Evolutionary conservation across 1,140 invertebrate genomes (phyloP).

Genomic region (Ptiloglossa arizonensis): DNA sequence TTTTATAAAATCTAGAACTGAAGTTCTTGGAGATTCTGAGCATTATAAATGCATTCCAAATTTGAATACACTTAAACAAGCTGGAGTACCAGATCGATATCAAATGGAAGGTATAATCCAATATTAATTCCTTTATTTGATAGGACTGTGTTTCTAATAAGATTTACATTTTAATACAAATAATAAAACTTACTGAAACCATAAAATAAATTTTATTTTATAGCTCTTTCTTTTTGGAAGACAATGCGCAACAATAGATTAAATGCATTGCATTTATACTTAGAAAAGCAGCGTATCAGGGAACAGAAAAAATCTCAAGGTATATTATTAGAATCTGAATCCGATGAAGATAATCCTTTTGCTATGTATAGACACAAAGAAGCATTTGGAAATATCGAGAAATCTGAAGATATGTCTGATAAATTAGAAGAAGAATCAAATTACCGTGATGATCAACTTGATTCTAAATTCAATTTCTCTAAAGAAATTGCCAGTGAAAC

Average conservation of each 20-base stretch:
- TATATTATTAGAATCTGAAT: slow-evolving; percentile 71
- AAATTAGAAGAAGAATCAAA: background rate
- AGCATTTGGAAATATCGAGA: background rate
- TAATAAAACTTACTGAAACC: slow-evolving; percentile 1
- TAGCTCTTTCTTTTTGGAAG: slow-evolving; percentile 72
- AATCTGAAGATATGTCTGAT: background rate
- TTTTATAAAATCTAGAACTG: slow-evolving; percentile 76
- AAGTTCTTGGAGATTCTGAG: slow-evolving; percentile 72
- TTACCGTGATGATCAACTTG: background rate
- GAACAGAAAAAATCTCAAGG: slow-evolving; percentile 70
- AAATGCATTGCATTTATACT: slow-evolving; percentile 65
- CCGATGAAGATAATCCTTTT: slow-evolving; percentile 72
- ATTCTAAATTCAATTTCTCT: background rate
- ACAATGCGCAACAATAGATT: slow-evolving; percentile 64
- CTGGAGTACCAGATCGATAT: slow-evolving; percentile 73
- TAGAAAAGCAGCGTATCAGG: slow-evolving; percentile 72
- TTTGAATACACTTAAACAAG: slow-evolving; percentile 67
- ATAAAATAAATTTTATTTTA: slow-evolving; percentile 39
- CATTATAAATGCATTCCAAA: slow-evolving; percentile 68
- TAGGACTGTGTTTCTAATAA: background rate
- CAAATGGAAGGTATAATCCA: slow-evolving; percentile 69
- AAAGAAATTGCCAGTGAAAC: background rate
- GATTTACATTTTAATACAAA: slow-evolving; percentile 18
- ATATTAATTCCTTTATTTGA: background rate
- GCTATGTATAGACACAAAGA: slow-evolving; percentile 64